Evolutionary conservation across 2,888 invertebrate genomes (phyloP).

Genomic region (Drosophila neonasuta): DNA sequence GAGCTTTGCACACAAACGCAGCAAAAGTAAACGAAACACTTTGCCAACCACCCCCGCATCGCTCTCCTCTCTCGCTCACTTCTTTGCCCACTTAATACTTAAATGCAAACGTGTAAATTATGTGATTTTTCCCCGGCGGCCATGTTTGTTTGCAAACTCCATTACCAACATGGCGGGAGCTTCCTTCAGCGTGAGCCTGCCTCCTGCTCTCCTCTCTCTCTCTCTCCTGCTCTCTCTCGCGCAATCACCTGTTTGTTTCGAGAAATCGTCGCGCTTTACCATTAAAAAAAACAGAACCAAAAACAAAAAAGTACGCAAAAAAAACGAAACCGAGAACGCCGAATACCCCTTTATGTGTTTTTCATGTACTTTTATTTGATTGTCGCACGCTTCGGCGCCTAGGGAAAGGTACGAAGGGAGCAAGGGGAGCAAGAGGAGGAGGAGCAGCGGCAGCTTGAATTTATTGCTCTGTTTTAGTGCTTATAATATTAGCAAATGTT

Average conservation of each 20-base stretch:
- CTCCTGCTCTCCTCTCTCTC: background rate
- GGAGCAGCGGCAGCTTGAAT: slow-evolving; percentile 30
- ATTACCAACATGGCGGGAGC: slow-evolving; percentile 75
- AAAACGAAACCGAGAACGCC: slow-evolving; percentile 25
- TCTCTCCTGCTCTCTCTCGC: background rate
- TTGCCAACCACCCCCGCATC: slow-evolving; percentile 38
- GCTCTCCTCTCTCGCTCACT: background rate
- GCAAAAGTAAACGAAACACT: slow-evolving; percentile 73
- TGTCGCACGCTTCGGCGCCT: slow-evolving; percentile 72
- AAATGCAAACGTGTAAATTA: slow-evolving; percentile 77
- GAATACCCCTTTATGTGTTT: slow-evolving; percentile 72
- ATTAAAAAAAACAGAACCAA: slow-evolving; percentile 50
- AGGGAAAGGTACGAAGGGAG: background rate
- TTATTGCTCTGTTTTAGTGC: slow-evolving; percentile 71
- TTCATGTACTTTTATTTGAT: slow-evolving; percentile 77
- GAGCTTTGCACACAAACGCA: slow-evolving; percentile 67
- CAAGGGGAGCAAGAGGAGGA: background rate
- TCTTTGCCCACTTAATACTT: slow-evolving; percentile 73
- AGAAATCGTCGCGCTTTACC: slow-evolving; percentile 72
- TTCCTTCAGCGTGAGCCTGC: slow-evolving; percentile 36
- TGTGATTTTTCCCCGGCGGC: slow-evolving; percentile 78
- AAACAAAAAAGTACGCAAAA: slow-evolving; percentile 10
- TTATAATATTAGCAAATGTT: slow-evolving; percentile 77
- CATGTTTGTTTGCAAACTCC: slow-evolving; percentile 77
- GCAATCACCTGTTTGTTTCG: slow-evolving; percentile 69